A percentile compares a stretch with the other conserved stretches of the same genome.
These are phyloP conservation scores for Caenorhabditis sp. DNA, from an alignment of 2,888 invertebrate genomes.

Conservation along the genomic window DNA sequence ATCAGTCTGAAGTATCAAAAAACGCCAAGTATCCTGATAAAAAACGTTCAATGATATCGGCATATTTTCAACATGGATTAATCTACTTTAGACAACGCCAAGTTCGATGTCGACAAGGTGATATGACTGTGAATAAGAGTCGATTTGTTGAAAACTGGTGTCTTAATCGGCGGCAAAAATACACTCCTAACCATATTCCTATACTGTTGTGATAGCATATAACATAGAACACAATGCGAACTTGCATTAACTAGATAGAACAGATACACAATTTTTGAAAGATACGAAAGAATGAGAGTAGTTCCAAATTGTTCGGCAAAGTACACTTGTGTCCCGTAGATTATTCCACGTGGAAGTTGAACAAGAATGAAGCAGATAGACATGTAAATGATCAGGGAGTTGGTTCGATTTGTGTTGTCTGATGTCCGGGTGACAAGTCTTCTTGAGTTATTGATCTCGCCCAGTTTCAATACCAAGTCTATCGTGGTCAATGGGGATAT, in stretches of 20 bases:
- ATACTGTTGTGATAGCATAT: neutral
- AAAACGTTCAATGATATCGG: too few relatives aligned
- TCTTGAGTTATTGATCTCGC: neutral
- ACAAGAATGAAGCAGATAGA: neutral
- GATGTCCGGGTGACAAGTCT: neutral
- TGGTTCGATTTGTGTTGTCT: neutral
- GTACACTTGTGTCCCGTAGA: neutral
- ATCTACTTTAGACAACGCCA: too few relatives aligned
- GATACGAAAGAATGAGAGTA: neutral
- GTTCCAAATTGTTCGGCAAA: neutral
- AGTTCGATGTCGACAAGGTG: too few relatives aligned
- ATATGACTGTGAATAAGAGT: too few relatives aligned
- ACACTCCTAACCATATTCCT: slow-evolving; percentile 76
- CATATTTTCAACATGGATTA: too few relatives aligned
- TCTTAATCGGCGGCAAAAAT: too few relatives aligned
- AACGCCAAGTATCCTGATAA: too few relatives aligned
- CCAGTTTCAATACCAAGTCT: neutral
- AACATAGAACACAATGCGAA: neutral
- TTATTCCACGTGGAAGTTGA: neutral
- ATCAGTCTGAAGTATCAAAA: too few relatives aligned
- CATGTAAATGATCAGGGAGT: neutral
- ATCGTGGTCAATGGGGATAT: neutral
- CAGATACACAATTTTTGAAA: neutral
- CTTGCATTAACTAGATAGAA: neutral
- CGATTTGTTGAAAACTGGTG: too few relatives aligned